Base-by-base conservation (phyloP, 64 coral and sea anemone genomes). In the Trachythela sp. region DNA sequence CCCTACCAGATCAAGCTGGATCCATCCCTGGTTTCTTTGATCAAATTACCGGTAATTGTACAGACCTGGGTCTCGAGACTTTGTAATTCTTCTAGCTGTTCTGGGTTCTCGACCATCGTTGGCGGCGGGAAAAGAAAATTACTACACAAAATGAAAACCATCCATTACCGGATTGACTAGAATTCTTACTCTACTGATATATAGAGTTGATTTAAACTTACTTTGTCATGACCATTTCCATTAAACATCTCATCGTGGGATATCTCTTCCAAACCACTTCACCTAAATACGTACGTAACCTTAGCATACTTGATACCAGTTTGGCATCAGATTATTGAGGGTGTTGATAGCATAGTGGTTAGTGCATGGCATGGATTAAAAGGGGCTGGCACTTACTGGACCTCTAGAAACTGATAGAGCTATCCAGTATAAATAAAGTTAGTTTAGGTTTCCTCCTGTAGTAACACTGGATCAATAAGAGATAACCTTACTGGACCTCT, bases 191-290 rank as follows among this genome's bases (percentile, higher is more conserved):
- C 15, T n/a, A 34, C 40, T 41, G 29, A 9, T n/a, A 41, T 34
- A 72, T 43, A 36, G n/a, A 15, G 7, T 37, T 84, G n/a, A n/a
- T 59, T 6, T 72, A 8, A 80, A 87, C 96, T 64, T 99, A 99
- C 96, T 99, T 99, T 42, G 96, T 99, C 93, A 99, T 94, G 1
- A 93, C 88, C 91, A 99, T 95, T 80, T 99, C 96, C 96, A 99
- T 99, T 33, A 99, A 40, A 26, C 93, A 91, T 83, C 92, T 95
- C 22, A 99, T 76, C 89, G 92, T 94, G 40, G 96, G 96, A 85
- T 95, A 99, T 43, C 92, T 93, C 30, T 99, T 90, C 96, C 96
- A 99, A 91, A 14, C 89, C 64, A 50, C 96, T 90, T 95, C 17
- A 15, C 22, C 22, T 56, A 40, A 9, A 72, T 43, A 88, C 14